Base-by-base conservation (phyloP, 2,797 vertebrate species). In the Galagoides demidoff region DNA sequence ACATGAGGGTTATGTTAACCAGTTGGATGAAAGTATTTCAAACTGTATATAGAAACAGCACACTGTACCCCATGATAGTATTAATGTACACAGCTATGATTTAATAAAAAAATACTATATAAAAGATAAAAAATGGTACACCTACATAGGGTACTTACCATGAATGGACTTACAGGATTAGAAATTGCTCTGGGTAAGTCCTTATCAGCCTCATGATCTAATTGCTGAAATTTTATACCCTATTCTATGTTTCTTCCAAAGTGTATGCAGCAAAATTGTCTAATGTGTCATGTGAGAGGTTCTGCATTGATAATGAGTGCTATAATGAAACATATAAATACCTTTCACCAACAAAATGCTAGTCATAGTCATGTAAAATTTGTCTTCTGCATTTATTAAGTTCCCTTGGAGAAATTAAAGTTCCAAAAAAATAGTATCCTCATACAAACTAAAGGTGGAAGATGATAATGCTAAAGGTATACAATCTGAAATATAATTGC, bases 401-500 rank as follows among this genome's bases (percentile, higher is more conserved):
- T 85, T 76, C 6, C 29, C 52, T 68, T 16, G 68, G 57, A 91
- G 25, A 85, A 93, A 78, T 0, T 63, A 2, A 89, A 89, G 12
- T 74, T 86, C 17, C 14, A 16, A 37, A 34, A 34, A 95, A 89
- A 79, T 57, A 93, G 39, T 74, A 81, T 79, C 7, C 2, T 16
- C 9, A 91, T 64, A 31, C 11, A 55, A 57, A 68, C 19, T n/a
- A 27, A 66, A 82, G n/a, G 52, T 52, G 25, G 37, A 87, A 77
- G 5, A 81, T 25, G 61, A 61, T 66, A 68, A 93, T 91, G 82
- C 22, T 12, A 5, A 63, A 71, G 17, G 1, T 71, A 61, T 29
- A 17, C 59, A 89, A 73, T 82, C n/a, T 71, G 78, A 89, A 92
- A 77, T 85, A 77, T 93, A 84, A 84, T 79, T 64, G 10, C 19